Evolutionary conservation across 2,113 vertebrate genomes (phyloP).

Genomic region (Xenotilapia flavipinnis): DNA sequence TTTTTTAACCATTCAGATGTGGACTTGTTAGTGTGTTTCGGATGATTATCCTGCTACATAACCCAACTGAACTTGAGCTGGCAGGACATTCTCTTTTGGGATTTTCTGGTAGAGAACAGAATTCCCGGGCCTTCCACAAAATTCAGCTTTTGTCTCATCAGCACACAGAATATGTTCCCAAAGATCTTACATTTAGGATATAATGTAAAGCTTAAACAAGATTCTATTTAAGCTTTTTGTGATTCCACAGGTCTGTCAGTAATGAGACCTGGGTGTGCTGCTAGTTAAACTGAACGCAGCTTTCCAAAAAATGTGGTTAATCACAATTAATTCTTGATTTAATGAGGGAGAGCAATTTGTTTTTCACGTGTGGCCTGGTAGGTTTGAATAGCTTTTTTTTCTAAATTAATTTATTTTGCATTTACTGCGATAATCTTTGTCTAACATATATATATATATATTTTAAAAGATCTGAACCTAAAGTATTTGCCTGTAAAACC

Average conservation of each 20-base stretch:
- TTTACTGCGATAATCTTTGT: neutral
- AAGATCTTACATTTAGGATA: neutral
- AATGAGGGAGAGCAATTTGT: rapidly evolving
- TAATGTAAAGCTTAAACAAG: no score
- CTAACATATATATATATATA: no score
- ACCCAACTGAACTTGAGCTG: neutral
- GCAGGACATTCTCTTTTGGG: neutral
- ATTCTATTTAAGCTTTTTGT: neutral
- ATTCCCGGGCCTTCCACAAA: neutral
- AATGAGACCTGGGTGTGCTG: neutral
- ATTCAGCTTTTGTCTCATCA: neutral
- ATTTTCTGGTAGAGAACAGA: neutral
- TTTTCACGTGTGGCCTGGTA: neutral
- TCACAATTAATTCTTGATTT: neutral
- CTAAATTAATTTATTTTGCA: neutral
- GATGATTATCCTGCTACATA: neutral
- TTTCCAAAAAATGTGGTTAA: neutral
- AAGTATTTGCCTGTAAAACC: neutral
- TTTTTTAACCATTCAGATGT: neutral
- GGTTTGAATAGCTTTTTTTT: neutral
- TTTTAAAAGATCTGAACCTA: neutral
- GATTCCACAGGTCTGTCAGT: neutral
- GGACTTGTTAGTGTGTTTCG: neutral
- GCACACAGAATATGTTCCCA: neutral
- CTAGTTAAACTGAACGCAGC: neutral